phyloP scores from a whole-genome alignment of 30 jellyfish, hydroid and myxozoan genomes.

The Sanderia malayensis region DNA sequence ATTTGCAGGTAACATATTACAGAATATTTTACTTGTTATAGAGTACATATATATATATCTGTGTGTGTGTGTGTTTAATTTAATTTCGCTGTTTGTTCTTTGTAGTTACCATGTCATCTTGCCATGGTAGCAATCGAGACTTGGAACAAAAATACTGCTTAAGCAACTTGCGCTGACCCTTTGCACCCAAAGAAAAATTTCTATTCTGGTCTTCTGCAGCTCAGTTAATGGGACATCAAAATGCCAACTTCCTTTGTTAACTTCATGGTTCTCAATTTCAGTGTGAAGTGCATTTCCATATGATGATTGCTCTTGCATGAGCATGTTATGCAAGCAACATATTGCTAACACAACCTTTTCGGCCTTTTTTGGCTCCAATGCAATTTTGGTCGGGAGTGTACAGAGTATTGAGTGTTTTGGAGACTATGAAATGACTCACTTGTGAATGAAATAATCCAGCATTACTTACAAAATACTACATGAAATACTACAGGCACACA shows the following conservation, averaged over 20 bases:
- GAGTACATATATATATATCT: no score
- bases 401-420: no score
- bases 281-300: not conserved
- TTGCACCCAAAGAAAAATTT: not conserved
- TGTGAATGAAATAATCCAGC: no score
- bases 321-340: not conserved
- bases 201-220: not conserved
- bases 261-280: not conserved
- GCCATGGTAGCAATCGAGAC: slow-evolving; percentile 20
- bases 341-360: not conserved
- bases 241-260: not conserved
- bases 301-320: not conserved
- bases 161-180: slow-evolving; percentile 22
- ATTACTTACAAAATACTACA: no score
- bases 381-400: not conserved
- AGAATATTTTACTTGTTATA: not conserved
- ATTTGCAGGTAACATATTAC: not conserved
- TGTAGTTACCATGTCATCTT: slow-evolving; percentile 13
- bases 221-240: no score
- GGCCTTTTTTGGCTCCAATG: not conserved
- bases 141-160: slow-evolving; percentile 13
- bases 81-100: not conserved
- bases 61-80: not conserved
- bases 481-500: no score
- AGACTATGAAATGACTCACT: no score